Base-by-base conservation (phyloP, 2,113 vertebrate genomes). In the Morone chrysops region DNA sequence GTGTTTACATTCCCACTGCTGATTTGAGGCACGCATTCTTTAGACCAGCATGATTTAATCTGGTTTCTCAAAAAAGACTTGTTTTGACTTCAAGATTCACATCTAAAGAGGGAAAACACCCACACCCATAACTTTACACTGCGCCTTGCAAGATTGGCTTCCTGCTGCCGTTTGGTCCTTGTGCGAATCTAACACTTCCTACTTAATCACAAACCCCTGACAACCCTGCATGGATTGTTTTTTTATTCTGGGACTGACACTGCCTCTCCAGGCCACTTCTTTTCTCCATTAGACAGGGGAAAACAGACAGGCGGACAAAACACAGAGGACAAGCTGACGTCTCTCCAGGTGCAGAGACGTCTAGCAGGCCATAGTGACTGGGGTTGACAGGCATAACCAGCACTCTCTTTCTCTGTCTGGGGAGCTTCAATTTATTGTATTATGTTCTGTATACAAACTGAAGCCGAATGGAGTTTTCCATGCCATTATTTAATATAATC, bases 31-130 rank as follows among this genome's bases (percentile, higher is more conserved):
- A 16, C 6, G 36, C 79, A 89, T 88, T 87, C 83, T 73, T 80
- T 41, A 9, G 20, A 70, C 63, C 48, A 47, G n/a, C 18, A 18
- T 18, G 57, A 89, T 86, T 83, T 81, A 61, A 90, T 92, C 79
- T 22, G 73, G 59, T 76, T 74, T 81, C 38, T 13, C 0, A 5
- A 81, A 85, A 31, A 78, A 31, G 47, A 77, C 85, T 93, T 93
- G 90, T 93, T 95, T 91, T 87, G 89, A 88, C 87, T 78, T 88
- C 77, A 51, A 61, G 77, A 83, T 88, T 84, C 72, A 81, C 68
- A 92, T 92, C 83, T 81, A 66, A 75, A 87, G 73, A 53, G 53
- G 70, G 71, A 85, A 89, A 90, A 76, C 78, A 51, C 80, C 41
- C 59, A 82, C 86, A 81, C 74, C 89, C 69, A 71, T 63, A 61